A percentile compares a stretch with the other conserved stretches of the same genome.
phyloP scores from a whole-genome alignment of 2,113 vertebrate genomes.

The Shinisaurus crocodilurus region DNA sequence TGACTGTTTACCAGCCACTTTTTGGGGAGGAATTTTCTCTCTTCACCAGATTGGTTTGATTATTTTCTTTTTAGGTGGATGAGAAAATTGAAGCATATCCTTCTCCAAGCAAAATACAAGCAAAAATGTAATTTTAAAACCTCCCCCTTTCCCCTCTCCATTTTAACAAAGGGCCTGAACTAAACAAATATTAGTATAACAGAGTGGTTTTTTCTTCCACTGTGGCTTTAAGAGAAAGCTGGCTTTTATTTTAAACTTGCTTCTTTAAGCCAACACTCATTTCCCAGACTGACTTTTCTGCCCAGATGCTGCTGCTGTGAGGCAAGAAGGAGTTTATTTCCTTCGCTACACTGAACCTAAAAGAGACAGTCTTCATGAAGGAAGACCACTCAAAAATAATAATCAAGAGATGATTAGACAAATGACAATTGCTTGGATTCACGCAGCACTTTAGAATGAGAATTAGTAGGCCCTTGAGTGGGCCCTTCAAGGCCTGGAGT shows the following conservation, averaged over 20 bases:
- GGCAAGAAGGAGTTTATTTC: constrained; percentile 7
- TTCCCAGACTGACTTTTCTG: constrained; percentile 34
- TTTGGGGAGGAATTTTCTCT: not conserved
- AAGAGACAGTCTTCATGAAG: constrained; percentile 12
- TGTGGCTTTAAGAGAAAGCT: constrained; percentile 33
- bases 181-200: constrained; percentile 31
- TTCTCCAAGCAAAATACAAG: constrained; percentile 27
- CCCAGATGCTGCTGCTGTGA: constrained; percentile 33
- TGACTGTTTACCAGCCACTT: not conserved
- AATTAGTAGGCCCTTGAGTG: too few relatives aligned
- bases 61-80: not conserved
- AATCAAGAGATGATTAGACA: constrained; percentile 18
- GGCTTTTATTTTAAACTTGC: constrained; percentile 28
- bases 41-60: not conserved
- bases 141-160: not conserved
- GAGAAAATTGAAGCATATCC: not conserved
- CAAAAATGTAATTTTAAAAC: constrained; percentile 19
- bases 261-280: constrained; percentile 6
- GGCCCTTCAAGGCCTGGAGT: too few relatives aligned
- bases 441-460: constrained; percentile 7
- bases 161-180: constrained; percentile 16
- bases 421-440: constrained; percentile 7
- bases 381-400: not conserved
- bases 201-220: constrained; percentile 28
- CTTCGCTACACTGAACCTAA: constrained; percentile 6